Conservation (phyloP, 1,140 invertebrate species). For the Papilio aristodemus region DNA sequence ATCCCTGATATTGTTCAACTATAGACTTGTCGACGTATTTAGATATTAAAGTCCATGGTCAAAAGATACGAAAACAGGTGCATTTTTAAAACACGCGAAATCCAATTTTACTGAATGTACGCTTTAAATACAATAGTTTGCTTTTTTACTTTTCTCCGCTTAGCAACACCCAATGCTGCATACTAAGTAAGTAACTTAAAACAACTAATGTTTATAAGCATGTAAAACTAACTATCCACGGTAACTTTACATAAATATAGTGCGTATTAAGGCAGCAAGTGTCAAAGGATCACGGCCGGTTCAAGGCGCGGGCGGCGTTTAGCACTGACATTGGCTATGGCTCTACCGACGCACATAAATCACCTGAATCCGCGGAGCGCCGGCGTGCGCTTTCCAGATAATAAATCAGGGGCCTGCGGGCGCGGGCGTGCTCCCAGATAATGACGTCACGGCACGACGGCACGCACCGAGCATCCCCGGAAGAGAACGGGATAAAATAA, state of each 20-base stretch:
- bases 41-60: too few relatives aligned
- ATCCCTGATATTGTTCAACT: too few relatives aligned
- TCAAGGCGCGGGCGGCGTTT: conserved; percentile 48
- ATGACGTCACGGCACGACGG: conserved; percentile 68
- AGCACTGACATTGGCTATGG: conserved; percentile 57
- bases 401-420: conserved; percentile 71
- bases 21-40: too few relatives aligned
- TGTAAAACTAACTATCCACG: too few relatives aligned
- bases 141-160: too few relatives aligned
- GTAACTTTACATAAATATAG: neutral
- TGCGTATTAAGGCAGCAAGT: conserved; percentile 18
- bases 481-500: conserved; percentile 79
- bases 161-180: too few relatives aligned
- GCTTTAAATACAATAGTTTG: too few relatives aligned
- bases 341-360: conserved; percentile 60
- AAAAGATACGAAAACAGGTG: too few relatives aligned
- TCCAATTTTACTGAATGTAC: too few relatives aligned
- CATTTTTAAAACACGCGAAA: too few relatives aligned
- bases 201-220: too few relatives aligned
- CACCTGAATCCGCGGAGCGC: conserved; percentile 55
- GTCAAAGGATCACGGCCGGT: conserved; percentile 40
- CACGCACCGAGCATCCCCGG: conserved; percentile 78
- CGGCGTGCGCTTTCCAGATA: conserved; percentile 59
- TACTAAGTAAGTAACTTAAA: too few relatives aligned
- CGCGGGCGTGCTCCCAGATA: conserved; percentile 55